phyloP scores from a whole-genome alignment of 2,113 vertebrate species.

The Piprites chloris region DNA sequence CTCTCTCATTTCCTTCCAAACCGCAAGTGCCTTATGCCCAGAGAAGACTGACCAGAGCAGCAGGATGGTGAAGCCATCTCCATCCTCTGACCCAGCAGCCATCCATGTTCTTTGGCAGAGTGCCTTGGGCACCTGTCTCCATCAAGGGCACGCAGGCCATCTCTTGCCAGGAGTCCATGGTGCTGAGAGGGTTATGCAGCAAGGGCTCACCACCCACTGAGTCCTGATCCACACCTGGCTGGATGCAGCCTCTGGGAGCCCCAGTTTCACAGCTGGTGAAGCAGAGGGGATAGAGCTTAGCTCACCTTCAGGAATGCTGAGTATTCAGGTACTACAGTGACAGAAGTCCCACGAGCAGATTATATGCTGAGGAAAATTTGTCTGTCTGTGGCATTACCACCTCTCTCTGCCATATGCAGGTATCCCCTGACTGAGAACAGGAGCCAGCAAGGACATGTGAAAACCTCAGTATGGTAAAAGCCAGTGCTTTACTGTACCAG shows the following conservation, averaged over 20 bases:
- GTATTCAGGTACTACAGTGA: neutral
- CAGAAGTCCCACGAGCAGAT: neutral
- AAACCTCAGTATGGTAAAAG: neutral
- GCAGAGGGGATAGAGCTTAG: neutral
- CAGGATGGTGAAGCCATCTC: neutral
- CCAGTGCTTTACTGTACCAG: neutral
- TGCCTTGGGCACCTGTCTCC: neutral
- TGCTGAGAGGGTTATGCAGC: neutral
- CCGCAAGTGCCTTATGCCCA: neutral
- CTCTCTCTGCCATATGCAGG: neutral
- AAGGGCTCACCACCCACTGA: neutral
- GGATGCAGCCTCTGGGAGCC: neutral
- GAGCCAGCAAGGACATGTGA: neutral
- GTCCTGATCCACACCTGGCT: neutral
- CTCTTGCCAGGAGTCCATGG: accelerated
- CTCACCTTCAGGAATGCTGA: neutral
- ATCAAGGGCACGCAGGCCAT: accelerated
- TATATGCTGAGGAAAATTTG: neutral
- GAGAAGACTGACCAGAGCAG: neutral
- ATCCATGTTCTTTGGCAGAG: neutral
- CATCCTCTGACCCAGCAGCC: neutral
- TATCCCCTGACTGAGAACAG: neutral
- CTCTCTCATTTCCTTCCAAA: neutral
- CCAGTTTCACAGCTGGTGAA: neutral
- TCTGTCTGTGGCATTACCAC: neutral